Evolutionary conservation across 2,888 invertebrate genomes (phyloP).

Genomic region (Boloria selene): DNA sequence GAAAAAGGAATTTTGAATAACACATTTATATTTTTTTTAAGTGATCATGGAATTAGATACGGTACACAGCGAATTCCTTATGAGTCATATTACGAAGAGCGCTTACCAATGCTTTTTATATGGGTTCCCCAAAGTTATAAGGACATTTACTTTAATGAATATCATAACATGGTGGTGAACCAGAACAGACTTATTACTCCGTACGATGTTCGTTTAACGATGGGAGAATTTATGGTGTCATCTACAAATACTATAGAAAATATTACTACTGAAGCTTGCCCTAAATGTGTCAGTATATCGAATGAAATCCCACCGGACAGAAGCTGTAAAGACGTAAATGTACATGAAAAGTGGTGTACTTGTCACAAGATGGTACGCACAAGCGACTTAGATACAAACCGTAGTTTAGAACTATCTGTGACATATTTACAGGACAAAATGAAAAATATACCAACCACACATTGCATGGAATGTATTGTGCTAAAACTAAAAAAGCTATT

Average conservation of each 20-base stretch:
- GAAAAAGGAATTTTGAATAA: slow-evolving; percentile 81
- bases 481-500: slow-evolving; percentile 75
- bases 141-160: slow-evolving; percentile 77
- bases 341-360: slow-evolving; percentile 88
- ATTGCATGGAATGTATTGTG: slow-evolving; percentile 72
- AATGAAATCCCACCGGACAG: slow-evolving; percentile 79
- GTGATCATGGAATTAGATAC: slow-evolving; percentile 90
- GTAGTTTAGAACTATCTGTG: slow-evolving; percentile 67
- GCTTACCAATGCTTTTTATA: slow-evolving; percentile 87
- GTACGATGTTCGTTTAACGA: slow-evolving; percentile 87
- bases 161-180: slow-evolving; percentile 83
- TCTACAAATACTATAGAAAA: slow-evolving; percentile 59
- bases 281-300: slow-evolving; percentile 84
- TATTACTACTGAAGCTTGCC: slow-evolving; percentile 78
- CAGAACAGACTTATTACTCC: slow-evolving; percentile 87
- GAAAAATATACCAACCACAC: slow-evolving; percentile 49
- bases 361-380: slow-evolving; percentile 81
- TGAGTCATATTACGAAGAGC: slow-evolving; percentile 90
- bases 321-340: slow-evolving; percentile 85
- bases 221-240: slow-evolving; percentile 82
- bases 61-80: slow-evolving; percentile 85
- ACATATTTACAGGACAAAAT: slow-evolving; percentile 49
- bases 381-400: slow-evolving; percentile 62
- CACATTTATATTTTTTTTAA: slow-evolving; percentile 86
- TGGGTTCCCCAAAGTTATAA: slow-evolving; percentile 85